Base-by-base conservation (phyloP, 1,140 invertebrate genomes). In the Ostrea edulis region DNA sequence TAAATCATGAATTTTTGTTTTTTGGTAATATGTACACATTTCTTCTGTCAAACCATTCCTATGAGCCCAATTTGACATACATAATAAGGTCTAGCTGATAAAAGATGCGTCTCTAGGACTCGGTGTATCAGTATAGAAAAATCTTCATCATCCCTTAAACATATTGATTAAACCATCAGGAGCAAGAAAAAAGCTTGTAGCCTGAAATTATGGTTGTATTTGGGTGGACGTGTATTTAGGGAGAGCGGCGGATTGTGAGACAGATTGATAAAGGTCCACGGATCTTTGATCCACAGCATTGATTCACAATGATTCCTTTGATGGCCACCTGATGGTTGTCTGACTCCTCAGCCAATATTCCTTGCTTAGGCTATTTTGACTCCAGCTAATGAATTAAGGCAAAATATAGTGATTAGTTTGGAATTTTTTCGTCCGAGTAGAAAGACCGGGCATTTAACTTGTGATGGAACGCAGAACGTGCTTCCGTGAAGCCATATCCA, bases 331-430 rank as follows among this genome's bases (percentile, higher is more conserved):
- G 82, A 53, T 52, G 53, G 14, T 35, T 53, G 81, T 20, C 8
- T 8, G 82, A 53, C 52, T 35, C 51, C 20, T 2, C 44, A 35
- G 22, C 29, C 68, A 77, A 77, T 35, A 77, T 77, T 77, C 25
- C 68, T 25, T 77, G 68, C 29, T 44, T 35, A 44, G 4, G 68
- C 68, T 77, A 29, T 14, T 77, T 77, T 77, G 68, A 77, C 25
- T 77, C 25, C 8, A 17, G 68, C 68, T 77, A 77, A 77, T 77
- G 68, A 77, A 77, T 77, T 77, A 77, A 77, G 25, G 29, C 68
- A 25, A 29, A 77, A 77, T 17, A 77, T 29, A 29, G 68, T 29
- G 68, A 77, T 77, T 77, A 35, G 68, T 35, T 77, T 29, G 35
- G 8, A 29, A 25, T 25, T 77, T 77, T 29, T 29, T 9, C 29